Evolutionary conservation across 2,113 vertebrate species (phyloP).

Genomic region (Antechinus flavipes): DNA sequence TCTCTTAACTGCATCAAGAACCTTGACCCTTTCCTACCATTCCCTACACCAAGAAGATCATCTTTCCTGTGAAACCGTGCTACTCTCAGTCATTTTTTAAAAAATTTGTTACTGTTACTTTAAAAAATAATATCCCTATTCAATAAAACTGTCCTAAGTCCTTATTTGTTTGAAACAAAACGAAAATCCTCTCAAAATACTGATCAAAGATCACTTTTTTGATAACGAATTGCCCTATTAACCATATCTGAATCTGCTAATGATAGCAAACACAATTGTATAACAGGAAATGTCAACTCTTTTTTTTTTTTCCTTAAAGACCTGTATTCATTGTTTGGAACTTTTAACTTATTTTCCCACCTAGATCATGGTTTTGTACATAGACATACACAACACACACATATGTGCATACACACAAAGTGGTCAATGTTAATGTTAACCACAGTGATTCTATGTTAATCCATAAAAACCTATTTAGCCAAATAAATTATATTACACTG

Average conservation of each 20-base stretch:
- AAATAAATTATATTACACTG: neutral
- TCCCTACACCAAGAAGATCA: neutral
- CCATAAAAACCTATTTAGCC: neutral
- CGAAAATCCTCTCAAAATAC: neutral
- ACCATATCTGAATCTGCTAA: neutral
- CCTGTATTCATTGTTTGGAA: neutral
- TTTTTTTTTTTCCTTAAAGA: too few relatives aligned
- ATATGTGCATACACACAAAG: neutral
- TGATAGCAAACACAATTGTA: neutral
- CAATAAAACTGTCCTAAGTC: neutral
- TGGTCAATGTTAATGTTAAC: too few relatives aligned
- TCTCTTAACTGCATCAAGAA: neutral
- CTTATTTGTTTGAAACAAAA: neutral
- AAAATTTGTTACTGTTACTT: neutral
- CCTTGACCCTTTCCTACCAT: neutral
- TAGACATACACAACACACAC: neutral
- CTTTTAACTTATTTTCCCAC: too few relatives aligned
- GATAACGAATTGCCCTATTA: conserved; percentile 27
- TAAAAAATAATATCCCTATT: neutral
- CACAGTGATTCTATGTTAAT: neutral
- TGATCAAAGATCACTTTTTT: conserved; percentile 1
- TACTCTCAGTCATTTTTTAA: neutral
- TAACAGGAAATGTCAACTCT: neutral
- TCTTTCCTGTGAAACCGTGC: too few relatives aligned
- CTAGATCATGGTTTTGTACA: neutral